Percentiles rank a stretch among this genome's conserved stretches.
phyloP scores from a whole-genome alignment of 1,140 invertebrate species.

The Euschistus heros region DNA sequence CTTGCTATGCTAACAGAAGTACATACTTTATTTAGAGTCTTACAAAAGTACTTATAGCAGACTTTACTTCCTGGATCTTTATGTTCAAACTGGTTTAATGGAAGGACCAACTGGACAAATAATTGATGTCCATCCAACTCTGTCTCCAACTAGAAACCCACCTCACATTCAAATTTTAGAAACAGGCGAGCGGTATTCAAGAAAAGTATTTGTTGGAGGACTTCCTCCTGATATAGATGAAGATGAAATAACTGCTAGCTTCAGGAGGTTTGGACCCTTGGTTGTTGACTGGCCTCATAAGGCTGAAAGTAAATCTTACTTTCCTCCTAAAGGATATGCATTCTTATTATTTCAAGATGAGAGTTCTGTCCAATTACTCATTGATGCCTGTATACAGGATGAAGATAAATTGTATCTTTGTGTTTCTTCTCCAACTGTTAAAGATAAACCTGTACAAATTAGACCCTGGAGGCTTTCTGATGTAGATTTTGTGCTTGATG shows the following conservation, averaged over 20 bases:
- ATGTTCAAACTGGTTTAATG: constrained; percentile 51
- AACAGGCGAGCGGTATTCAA: constrained; percentile 82
- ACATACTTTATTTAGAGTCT: not conserved
- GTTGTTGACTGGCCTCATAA: constrained; percentile 99
- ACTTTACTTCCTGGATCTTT: constrained; percentile 52
- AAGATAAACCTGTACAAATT: constrained; percentile 93
- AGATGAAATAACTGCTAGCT: constrained; percentile 36
- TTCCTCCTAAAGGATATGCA: constrained; percentile 94
- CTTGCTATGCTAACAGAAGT: not conserved
- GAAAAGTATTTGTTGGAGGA: constrained; percentile 98
- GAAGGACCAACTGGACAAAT: constrained; percentile 37
- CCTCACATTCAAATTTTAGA: constrained; percentile 74
- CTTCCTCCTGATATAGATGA: constrained; percentile 98
- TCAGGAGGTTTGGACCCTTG: constrained; percentile 88
- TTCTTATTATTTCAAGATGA: constrained; percentile 74
- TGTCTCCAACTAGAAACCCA: constrained; percentile 64
- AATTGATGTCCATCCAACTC: constrained; percentile 36
- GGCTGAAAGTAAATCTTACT: constrained; percentile 97
- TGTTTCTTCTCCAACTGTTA: constrained; percentile 96
- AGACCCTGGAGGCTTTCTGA: constrained; percentile 95
- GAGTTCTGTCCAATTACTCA: constrained; percentile 89
- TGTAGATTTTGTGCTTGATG: constrained; percentile 95
- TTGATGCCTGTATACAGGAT: constrained; percentile 94
- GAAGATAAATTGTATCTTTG: constrained; percentile 96
- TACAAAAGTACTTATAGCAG: constrained; percentile 38